Percentiles rank a stretch among this genome's conserved stretches.
Evolutionary conservation across 2,888 invertebrate genomes (phyloP).

Genomic region (Melanostoma scalare): DNA sequence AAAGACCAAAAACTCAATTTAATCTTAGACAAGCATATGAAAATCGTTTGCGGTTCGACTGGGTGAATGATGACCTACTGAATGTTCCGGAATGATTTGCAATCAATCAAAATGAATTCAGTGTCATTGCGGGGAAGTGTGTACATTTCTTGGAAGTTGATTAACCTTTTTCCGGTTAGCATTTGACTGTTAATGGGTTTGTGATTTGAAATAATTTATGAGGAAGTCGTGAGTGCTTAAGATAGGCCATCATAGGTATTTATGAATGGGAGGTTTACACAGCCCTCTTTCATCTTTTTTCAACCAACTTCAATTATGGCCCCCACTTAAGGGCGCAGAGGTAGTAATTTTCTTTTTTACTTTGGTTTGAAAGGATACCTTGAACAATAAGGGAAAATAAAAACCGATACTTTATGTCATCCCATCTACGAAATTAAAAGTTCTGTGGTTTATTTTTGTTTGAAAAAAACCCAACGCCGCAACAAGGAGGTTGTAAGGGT

Average conservation of each 20-base stretch:
- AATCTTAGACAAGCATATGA: constrained; percentile 59
- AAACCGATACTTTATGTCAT: too few relatives aligned
- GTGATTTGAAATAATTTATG: constrained; percentile 38
- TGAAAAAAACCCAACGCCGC: too few relatives aligned
- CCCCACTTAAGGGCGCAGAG: too few relatives aligned
- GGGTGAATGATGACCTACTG: constrained; percentile 31
- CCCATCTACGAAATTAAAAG: too few relatives aligned
- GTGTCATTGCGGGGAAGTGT: constrained; percentile 6
- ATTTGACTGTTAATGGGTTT: constrained; percentile 16
- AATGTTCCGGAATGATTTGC: constrained; percentile 55
- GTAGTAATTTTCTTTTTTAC: too few relatives aligned
- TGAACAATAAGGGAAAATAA: too few relatives aligned
- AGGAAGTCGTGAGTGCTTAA: background rate
- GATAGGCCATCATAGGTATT: background rate
- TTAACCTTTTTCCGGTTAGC: background rate
- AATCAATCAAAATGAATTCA: constrained; percentile 62
- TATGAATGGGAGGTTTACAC: background rate
- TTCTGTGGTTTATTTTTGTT: too few relatives aligned
- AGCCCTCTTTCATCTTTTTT: too few relatives aligned
- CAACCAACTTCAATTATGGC: too few relatives aligned
- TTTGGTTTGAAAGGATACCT: too few relatives aligned
- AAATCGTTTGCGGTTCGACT: constrained; percentile 35
- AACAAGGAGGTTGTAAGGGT: too few relatives aligned
- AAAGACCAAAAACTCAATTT: constrained; percentile 48
- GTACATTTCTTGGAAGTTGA: constrained; percentile 18